Percentiles rank a stretch among this genome's conserved stretches.
These are phyloP conservation scores for Nasalis larvatus DNA, from an alignment of 2,113 vertebrate genomes.

Conservation along the genomic window DNA sequence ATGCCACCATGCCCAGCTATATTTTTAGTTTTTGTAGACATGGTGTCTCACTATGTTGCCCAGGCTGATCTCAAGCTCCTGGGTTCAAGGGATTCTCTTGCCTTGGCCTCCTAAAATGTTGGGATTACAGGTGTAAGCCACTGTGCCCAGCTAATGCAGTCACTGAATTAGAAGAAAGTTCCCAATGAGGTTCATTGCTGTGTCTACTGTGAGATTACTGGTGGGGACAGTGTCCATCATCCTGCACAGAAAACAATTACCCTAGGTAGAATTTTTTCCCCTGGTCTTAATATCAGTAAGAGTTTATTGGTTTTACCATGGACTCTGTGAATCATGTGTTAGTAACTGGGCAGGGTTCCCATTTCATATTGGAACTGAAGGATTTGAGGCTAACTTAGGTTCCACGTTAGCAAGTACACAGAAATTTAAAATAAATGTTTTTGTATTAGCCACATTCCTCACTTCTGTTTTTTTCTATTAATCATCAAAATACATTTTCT, in stretches of 20 bases:
- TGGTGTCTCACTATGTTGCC: too few relatives aligned
- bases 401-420: rapidly evolving
- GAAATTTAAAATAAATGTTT: neutral
- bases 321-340: too few relatives aligned
- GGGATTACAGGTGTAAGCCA: too few relatives aligned
- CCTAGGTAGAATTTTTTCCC: neutral
- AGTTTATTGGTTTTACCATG: neutral
- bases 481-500: neutral
- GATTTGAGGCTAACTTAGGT: neutral
- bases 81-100: too few relatives aligned
- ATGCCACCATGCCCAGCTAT: too few relatives aligned
- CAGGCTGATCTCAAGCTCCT: too few relatives aligned
- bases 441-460: neutral
- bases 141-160: neutral
- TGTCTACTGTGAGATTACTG: neutral
- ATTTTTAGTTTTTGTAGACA: too few relatives aligned
- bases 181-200: neutral
- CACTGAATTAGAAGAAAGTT: neutral
- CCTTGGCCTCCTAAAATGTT: too few relatives aligned
- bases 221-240: too few relatives aligned
- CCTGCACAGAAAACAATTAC: neutral
- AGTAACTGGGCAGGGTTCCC: neutral
- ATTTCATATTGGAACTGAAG: neutral
- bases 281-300: neutral
- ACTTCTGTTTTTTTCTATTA: neutral